Base-by-base conservation (phyloP, 2,888 invertebrate species). In the Eupsilia transversa region DNA sequence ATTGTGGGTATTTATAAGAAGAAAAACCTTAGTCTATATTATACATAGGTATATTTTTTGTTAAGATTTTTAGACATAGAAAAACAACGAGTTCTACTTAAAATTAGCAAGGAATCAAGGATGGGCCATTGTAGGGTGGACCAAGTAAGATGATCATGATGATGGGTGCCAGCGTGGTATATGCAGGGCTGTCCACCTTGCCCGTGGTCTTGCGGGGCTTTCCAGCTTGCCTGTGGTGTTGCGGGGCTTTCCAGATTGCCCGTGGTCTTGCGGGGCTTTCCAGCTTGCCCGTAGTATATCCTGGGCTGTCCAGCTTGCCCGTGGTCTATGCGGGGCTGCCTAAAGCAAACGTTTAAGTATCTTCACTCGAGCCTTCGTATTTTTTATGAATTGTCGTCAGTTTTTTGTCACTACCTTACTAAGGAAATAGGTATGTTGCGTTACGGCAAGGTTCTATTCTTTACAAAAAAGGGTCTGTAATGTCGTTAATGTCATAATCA, bases 1-100 rank as follows among this genome's bases (percentile, higher is more conserved):
- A 52, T 75, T 81, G 52, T 43, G 27, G 43, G 27, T 64, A 75
- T 43, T 75, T 75, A 63, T 82, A 82, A 76, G 23, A 64, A 2
- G 3, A 54, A 65, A 65, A 46, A 46, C 27, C 30, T 6, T 17
- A 27, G 43, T 33, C 7, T 9, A 6, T 23, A 5, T 5, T 23
- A 5, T 5, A 14, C 0, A 7, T 14, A 14, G 3, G 0, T 7
- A 3, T 57, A 49, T 49, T 72, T 4, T 27, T 79, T 41, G 23
- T 27, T 57, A 10, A 20, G 10, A 65, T 14, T 14, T n/a, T 7
- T 12, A 63, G 23, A 33, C 54, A 64, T 38, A 20, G 5, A 41
- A 56, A 35, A 43, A 67, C 0, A 12, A 27, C 20, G 14, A 38
- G 2, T 14, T 14, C 10, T 30, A 20, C 10, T 41, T 41, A 12